These are phyloP conservation scores for Muscina levida DNA, from an alignment of 2,888 invertebrate species.

Conservation along the genomic window DNA sequence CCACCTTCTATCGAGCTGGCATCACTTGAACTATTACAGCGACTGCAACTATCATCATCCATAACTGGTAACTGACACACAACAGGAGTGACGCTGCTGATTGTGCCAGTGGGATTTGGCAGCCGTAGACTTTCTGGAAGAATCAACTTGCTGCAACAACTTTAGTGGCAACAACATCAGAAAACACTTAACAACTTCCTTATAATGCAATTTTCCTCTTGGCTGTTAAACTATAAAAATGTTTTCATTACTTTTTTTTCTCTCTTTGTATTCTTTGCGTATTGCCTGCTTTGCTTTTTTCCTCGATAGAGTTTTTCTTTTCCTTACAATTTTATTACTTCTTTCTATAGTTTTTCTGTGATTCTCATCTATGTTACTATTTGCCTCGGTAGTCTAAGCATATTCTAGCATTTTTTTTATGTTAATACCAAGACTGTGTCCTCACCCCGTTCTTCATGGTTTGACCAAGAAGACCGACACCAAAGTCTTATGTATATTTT, in stretches of 20 bases:
- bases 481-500: slow-evolving; percentile 27
- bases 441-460: background rate
- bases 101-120: background rate
- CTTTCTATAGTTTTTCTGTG: background rate
- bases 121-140: background rate
- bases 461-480: background rate
- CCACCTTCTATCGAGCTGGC: slow-evolving; percentile 5
- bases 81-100: slow-evolving; percentile 16
- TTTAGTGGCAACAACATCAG: slow-evolving; percentile 41
- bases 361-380: slow-evolving; percentile 23
- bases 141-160: background rate
- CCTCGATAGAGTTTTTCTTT: slow-evolving; percentile 4
- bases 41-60: slow-evolving; percentile 35
- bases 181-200: slow-evolving; percentile 66
- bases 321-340: background rate
- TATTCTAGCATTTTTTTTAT: slow-evolving; percentile 54
- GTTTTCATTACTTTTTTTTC: slow-evolving; percentile 44
- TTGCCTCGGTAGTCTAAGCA: slow-evolving; percentile 53
- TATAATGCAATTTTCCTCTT: slow-evolving; percentile 63
- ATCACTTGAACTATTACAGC: background rate
- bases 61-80: slow-evolving; percentile 49
- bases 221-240: slow-evolving; percentile 57
- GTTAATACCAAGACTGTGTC: slow-evolving; percentile 54
- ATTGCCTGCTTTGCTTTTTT: background rate
- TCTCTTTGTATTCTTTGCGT: background rate